phyloP scores from a whole-genome alignment of 2,113 vertebrate genomes.

The Micronycteris hirsuta region DNA sequence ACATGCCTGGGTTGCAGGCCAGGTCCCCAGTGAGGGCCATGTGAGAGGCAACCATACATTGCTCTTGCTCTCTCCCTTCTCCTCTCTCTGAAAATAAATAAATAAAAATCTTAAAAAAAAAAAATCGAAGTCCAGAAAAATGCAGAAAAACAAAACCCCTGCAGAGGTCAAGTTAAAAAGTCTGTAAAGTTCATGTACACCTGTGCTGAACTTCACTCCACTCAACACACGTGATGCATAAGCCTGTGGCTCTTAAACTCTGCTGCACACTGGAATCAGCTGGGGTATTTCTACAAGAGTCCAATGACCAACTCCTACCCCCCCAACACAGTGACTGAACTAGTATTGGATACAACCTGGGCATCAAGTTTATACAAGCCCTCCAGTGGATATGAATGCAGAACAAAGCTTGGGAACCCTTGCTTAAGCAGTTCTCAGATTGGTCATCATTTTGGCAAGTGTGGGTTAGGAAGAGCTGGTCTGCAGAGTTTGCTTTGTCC shows the following conservation, averaged over 20 bases:
- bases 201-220: background rate
- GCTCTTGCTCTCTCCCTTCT: no score
- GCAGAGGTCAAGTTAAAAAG: background rate
- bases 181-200: background rate
- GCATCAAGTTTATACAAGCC: background rate
- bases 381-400: background rate
- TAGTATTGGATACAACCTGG: background rate
- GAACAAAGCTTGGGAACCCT: background rate
- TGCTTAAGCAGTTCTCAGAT: background rate
- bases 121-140: conserved; percentile 28
- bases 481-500: rapidly evolving
- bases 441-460: background rate
- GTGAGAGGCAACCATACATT: no score
- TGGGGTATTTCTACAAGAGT: background rate
- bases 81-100: no score
- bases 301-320: background rate
- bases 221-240: background rate
- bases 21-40: no score
- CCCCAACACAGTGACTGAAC: rapidly evolving
- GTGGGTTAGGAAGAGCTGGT: background rate
- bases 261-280: background rate
- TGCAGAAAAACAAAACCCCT: background rate
- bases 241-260: background rate
- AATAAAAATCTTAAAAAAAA: no score
- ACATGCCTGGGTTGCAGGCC: no score